Percentiles rank a stretch among this genome's conserved stretches.
phyloP scores from a whole-genome alignment of 1,140 invertebrate species.

The Drosophila kepulauana region DNA sequence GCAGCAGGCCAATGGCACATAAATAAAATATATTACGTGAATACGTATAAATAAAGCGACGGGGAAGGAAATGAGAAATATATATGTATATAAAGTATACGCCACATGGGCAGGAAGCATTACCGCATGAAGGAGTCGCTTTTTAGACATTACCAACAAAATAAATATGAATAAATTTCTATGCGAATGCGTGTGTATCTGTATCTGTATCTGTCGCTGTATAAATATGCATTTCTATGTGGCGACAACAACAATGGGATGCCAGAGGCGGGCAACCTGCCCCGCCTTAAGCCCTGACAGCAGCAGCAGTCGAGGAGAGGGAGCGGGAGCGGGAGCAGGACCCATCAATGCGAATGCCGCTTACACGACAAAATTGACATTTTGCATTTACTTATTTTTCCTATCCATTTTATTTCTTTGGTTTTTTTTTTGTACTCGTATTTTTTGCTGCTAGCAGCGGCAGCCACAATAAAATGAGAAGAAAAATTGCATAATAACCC shows the following conservation, averaged over 20 bases:
- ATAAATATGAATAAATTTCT: conserved; percentile 62
- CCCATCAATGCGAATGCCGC: conserved; percentile 55
- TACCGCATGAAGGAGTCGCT: conserved; percentile 63
- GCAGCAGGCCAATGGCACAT: conserved; percentile 70
- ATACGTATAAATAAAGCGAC: conserved; percentile 55
- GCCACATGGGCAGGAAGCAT: conserved; percentile 51
- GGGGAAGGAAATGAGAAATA: conserved; percentile 44
- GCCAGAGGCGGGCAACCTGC: neutral
- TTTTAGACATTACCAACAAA: conserved; percentile 69
- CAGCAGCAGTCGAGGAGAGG: neutral
- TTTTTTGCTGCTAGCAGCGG: conserved; percentile 24
- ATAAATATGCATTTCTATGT: conserved; percentile 42
- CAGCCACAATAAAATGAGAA: conserved; percentile 77
- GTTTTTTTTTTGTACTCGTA: conserved; percentile 18
- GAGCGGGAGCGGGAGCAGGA: neutral
- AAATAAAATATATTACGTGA: conserved; percentile 68
- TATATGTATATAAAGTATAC: conserved; percentile 55
- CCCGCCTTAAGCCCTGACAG: neutral
- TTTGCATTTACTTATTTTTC: conserved; percentile 80
- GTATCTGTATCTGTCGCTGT: neutral
- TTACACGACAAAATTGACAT: conserved; percentile 81
- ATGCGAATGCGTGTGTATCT: neutral
- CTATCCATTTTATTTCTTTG: conserved; percentile 55
- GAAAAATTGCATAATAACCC: conserved; percentile 84
- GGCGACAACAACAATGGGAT: conserved; percentile 41